Evolutionary conservation across 2,888 invertebrate species (phyloP), one percentile per base, ranked within the genome.

Genomic region (Agrochola macilenta): DNA sequence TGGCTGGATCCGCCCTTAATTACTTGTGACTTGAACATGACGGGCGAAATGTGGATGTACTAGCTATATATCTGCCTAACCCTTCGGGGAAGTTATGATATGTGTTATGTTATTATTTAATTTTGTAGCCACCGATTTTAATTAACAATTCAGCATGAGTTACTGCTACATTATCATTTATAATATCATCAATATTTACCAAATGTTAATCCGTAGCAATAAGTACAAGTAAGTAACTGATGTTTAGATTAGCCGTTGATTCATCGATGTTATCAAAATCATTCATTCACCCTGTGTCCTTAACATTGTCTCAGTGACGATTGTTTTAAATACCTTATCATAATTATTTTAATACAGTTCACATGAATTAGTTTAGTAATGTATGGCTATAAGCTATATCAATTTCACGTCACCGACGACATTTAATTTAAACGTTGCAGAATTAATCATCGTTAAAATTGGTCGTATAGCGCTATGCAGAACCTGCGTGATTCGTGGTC

Each of bases 371-470:
- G 60, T 76, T 20, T 0, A 20, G 12, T 52, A n/a, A 61, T 57
- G 69, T 58, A 61, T 43, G 9, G 5, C 17, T 58, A 35, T 46
- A 30, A 46, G 43, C 35, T 69, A 54, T 35, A 35, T 64, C 9
- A 81, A 75, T 58, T 35, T 64, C 23, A 43, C 35, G 49, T 68
- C 14, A 49, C 20, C 49, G 8, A 26, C 7, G 26, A 58, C 26
- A 65, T 69, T 81, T 65, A 69, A 64, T 69, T 74, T 74, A 63
- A 26, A 14, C 52, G 8, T 71, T 74, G 35, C 64, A 43, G 7
- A 65, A 75, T 83, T 52, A 83, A 82, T 82, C 71, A 75, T 65
- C 8, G 23, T 79, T 64, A 64, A 75, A 74, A 39, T 75, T 72
- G 79, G 54, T 9, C 71, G 14, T 35, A 26, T 14, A 63, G 63